Conservation (phyloP, 1,140 invertebrate genomes). For the Aphidius ervi region DNA sequence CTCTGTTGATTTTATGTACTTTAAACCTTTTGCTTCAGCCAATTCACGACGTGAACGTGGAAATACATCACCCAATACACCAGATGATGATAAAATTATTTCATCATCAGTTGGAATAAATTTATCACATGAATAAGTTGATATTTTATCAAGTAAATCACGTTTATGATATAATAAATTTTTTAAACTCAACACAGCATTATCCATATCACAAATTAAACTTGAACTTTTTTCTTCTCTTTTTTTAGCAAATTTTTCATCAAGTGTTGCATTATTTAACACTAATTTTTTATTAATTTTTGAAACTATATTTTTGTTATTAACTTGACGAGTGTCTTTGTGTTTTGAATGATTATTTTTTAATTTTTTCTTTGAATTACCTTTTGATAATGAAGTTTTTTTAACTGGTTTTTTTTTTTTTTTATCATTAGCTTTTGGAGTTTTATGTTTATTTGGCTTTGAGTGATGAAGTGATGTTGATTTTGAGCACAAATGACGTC, state of each 20-base stretch:
- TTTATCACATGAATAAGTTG: conserved; percentile 32
- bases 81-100: conserved; percentile 27
- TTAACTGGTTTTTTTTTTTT: conserved; percentile 7
- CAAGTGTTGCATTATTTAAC: conserved; percentile 16
- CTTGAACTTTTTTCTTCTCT: conserved; percentile 27
- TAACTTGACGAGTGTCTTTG: background rate
- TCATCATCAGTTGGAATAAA: conserved; percentile 34
- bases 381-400: conserved; percentile 7
- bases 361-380: background rate
- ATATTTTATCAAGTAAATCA: conserved; percentile 32
- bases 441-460: conserved; percentile 4
- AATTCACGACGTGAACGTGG: conserved; percentile 28
- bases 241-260: conserved; percentile 14
- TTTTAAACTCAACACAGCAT: conserved; percentile 28
- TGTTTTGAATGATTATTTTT: conserved; percentile 9
- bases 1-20: conserved; percentile 35
- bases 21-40: conserved; percentile 32
- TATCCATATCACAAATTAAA: conserved; percentile 36
- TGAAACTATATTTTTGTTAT: background rate
- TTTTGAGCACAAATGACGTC: background rate
- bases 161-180: conserved; percentile 28
- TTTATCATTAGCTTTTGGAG: too few relatives aligned
- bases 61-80: conserved; percentile 23
- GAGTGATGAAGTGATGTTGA: background rate
- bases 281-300: conserved; percentile 14